Base-by-base conservation (phyloP, 2,888 invertebrate genomes). In the Epistrophe eligans region DNA sequence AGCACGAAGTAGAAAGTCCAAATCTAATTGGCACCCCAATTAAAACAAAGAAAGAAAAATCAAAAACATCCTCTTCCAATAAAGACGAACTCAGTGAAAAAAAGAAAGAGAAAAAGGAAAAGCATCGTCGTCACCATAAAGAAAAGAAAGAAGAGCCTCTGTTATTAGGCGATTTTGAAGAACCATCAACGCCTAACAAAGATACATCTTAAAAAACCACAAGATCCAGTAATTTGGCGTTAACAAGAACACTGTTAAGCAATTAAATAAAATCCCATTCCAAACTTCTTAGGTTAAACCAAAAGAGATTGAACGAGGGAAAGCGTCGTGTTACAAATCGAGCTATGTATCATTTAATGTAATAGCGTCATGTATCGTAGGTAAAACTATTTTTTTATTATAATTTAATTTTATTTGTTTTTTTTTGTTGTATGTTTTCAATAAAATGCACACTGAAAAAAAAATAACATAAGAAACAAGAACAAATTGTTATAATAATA, bases 181-280 rank as follows among this genome's bases (percentile, higher is more conserved):
- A 98, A 93, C 96, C 98, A 50, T 97, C 97, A 62, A 98, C 98
- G 50, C 97, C 98, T 13, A 98, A 97, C 90, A 97, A 98, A 93
- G 97, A 97, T 93, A 95, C 97, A 91, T 93, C 95, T 92, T 95
- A 95, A 91, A 50, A n/a, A 70, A 58, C 48, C 19, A 58, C 35
- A 64, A 79, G 38, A 17, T 64, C 32, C 38, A 58, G 52, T 62
- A 50, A 45, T 58, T 60, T 10, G 11, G 28, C 35, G 35, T 45
- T 17, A 1, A 45, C 35, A n/a, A 60, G 32, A 40, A 40, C n/a
- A 57, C 80, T 77, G 77, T 81, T 77, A 48, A 70, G 40, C 62
- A 43, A 50, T 72, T 73, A 13, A 60, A 48, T 4, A n/a, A 52
- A 52, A 19, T 7, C 4, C 48, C 64, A 64, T 24, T 58, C 43